These are phyloP conservation scores for Menidia beryllina DNA, from an alignment of 2,113 vertebrate genomes.

Conservation along the genomic window DNA sequence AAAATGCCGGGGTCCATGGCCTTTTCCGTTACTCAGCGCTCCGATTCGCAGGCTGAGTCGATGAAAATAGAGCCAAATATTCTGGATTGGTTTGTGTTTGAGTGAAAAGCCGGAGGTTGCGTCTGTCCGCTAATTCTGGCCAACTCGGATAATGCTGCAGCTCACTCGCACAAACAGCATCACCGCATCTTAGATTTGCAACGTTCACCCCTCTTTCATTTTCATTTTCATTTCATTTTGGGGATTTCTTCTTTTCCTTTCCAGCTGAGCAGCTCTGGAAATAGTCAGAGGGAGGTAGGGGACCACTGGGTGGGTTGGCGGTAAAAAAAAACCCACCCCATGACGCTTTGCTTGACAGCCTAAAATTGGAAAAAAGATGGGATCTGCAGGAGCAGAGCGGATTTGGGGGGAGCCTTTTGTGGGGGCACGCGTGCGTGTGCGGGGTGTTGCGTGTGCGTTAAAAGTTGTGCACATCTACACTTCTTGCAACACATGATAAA, in stretches of 20 bases:
- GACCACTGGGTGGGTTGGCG: slow-evolving; percentile 32
- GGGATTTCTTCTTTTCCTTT: slow-evolving; percentile 21
- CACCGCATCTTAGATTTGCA: neutral
- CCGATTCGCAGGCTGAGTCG: slow-evolving; percentile 19
- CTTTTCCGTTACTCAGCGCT: slow-evolving; percentile 42
- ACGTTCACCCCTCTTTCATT: neutral
- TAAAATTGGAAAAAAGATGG: slow-evolving; percentile 28
- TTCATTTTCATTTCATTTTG: slow-evolving; percentile 18
- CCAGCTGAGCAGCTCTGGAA: slow-evolving; percentile 47
- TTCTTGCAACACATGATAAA: slow-evolving; percentile 55
- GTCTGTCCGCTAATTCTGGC: slow-evolving; percentile 56
- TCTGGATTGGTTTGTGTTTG: slow-evolving; percentile 32
- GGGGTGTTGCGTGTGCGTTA: slow-evolving; percentile 11
- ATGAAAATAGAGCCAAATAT: slow-evolving; percentile 53
- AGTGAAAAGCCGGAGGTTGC: slow-evolving; percentile 62
- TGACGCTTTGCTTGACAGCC: slow-evolving; percentile 48
- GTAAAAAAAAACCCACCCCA: slow-evolving; percentile 28
- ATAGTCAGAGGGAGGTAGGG: slow-evolving; percentile 38
- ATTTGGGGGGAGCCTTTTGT: slow-evolving; percentile 40
- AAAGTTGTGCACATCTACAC: slow-evolving; percentile 1
- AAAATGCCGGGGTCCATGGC: slow-evolving; percentile 9
- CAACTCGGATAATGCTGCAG: slow-evolving; percentile 11
- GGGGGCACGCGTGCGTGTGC: neutral
- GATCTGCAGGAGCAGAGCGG: neutral
- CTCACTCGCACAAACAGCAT: slow-evolving; percentile 6